Evolutionary conservation across 2,888 invertebrate species (phyloP), one percentile per base, ranked within the genome.

Genomic region (Eurois occulta): DNA sequence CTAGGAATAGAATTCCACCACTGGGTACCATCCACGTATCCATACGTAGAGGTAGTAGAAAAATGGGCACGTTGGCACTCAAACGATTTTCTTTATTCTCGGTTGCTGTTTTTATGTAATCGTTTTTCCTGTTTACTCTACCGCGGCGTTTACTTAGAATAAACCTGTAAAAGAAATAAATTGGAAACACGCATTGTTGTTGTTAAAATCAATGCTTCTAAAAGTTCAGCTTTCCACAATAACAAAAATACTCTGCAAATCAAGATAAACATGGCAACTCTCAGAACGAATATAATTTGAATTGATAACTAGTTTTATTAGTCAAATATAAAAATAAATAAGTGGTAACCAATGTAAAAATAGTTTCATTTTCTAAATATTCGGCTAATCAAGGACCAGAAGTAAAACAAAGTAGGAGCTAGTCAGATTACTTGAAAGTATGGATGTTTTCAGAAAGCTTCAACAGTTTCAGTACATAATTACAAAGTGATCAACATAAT

Each of bases 21-120:
- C 38, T 2, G 75, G 43, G 65, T 73, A 48, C 67, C 67, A 21
- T 32, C 21, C 21, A 60, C 60, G 41, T 41, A 71, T 28, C 2
- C 28, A n/a, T 13, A 55, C 21, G 24, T 41, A 21, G 21, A 35
- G 55, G 55, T 58, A 72, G 62, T 67, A 86, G 72, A 77, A 69
- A 78, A 80, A 77, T 76, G 80, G 72, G 74, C 70, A 48, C 68
- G 70, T 78, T 76, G 78, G 80, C 65, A 64, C 62, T 72, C 77
- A 75, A 84, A 87, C 75, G 78, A 77, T 83, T 87, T 87, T 76
- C 77, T 79, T 77, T 86, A 79, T 87, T 87, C 67, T 77, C 67
- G 73, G 55, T 80, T 78, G 76, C 80, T 81, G 64, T 87, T 85
- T 83, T 79, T 67, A 64, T 79, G 77, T 85, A 80, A 82, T 84